phyloP scores from a whole-genome alignment of 2,888 invertebrate species.

The Synanthedon vespiformis region DNA sequence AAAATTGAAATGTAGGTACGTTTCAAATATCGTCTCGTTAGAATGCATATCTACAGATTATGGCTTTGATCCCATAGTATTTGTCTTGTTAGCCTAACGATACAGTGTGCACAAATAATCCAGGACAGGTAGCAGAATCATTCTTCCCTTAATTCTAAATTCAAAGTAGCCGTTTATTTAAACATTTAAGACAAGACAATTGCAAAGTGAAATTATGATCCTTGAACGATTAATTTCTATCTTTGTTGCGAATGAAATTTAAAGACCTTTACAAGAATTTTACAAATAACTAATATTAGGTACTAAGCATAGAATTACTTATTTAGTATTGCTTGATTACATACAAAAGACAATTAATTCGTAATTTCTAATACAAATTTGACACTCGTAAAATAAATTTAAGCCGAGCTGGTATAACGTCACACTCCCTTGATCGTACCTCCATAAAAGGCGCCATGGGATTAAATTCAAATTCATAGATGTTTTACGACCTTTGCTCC shows the following conservation, averaged over 20 bases:
- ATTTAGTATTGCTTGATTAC: not conserved
- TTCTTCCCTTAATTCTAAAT: too few species aligned
- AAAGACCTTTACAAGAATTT: too few species aligned
- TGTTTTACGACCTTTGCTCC: slow-evolving; percentile 13
- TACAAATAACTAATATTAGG: slow-evolving; percentile 1
- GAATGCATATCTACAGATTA: too few species aligned
- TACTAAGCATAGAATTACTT: not conserved
- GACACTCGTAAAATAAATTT: not conserved
- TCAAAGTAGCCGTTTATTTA: too few species aligned
- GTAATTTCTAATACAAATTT: not conserved
- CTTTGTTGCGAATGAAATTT: too few species aligned
- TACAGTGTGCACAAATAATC: not conserved
- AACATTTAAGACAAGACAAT: too few species aligned
- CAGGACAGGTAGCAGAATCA: too few species aligned
- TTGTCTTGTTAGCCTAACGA: slow-evolving; percentile 11
- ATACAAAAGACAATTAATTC: not conserved
- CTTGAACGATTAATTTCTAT: too few species aligned
- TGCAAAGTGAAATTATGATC: too few species aligned
- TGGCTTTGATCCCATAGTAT: slow-evolving; percentile 8
- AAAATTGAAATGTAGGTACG: too few species aligned
- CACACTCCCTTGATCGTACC: slow-evolving; percentile 7
- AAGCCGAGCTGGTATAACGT: slow-evolving; percentile 3
- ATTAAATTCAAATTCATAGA: slow-evolving; percentile 14
- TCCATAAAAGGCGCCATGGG: slow-evolving; percentile 9
- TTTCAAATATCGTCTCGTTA: too few species aligned